These are phyloP conservation scores for Mionectes olivaceus DNA, from an alignment of 2,797 vertebrate species.

Conservation along the genomic window DNA sequence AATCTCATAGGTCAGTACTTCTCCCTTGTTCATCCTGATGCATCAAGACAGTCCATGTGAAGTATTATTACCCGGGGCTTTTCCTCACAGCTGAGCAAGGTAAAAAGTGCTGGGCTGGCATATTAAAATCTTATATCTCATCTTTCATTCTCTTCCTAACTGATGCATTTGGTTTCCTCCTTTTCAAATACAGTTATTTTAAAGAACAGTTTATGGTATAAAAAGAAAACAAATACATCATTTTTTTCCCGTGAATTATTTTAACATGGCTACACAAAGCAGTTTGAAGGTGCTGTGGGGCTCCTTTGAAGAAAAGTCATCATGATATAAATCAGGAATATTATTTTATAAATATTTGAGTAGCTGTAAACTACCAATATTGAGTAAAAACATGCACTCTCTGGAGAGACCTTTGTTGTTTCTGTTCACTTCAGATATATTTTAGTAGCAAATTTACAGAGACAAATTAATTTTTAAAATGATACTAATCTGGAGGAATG, in stretches of 20 bases:
- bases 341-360: neutral
- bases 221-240: neutral
- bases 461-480: neutral
- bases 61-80: neutral
- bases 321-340: neutral
- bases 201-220: neutral
- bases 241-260: neutral
- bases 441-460: neutral
- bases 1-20: neutral
- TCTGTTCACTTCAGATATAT: neutral
- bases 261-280: neutral
- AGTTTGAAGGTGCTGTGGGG: neutral
- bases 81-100: neutral
- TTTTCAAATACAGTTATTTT: neutral
- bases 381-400: neutral
- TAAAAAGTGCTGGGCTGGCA: neutral
- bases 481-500: rapidly evolving
- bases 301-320: neutral
- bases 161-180: neutral
- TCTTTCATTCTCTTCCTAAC: neutral
- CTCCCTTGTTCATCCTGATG: neutral
- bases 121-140: neutral
- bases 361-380: neutral
- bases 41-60: neutral
- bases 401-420: neutral